phyloP scores from a whole-genome alignment of 2,888 invertebrate species.

The Piscicola geometra region DNA sequence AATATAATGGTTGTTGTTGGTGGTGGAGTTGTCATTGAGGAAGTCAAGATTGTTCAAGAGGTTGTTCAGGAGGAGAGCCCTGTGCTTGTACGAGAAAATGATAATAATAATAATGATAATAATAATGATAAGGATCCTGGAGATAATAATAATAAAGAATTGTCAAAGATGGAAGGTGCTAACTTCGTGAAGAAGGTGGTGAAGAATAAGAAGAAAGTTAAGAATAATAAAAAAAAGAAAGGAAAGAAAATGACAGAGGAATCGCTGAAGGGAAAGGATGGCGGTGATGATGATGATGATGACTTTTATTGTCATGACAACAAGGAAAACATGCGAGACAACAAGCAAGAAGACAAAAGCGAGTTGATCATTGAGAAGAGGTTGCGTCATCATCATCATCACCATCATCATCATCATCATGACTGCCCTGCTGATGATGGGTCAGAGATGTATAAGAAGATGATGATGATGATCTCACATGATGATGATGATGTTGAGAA shows the following conservation, averaged over 20 bases:
- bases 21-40: no score
- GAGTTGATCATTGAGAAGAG: no score
- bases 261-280: neutral
- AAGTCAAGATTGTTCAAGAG: no score
- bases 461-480: neutral
- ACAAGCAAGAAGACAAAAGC: neutral
- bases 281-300: no score
- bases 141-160: neutral
- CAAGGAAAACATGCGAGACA: neutral
- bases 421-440: neutral
- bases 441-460: neutral
- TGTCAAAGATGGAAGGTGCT: neutral
- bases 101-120: neutral
- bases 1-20: no score
- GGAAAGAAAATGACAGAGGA: neutral
- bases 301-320: no score
- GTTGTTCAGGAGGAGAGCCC: no score
- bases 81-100: no score
- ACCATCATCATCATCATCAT: no score
- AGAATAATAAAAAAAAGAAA: neutral
- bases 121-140: neutral
- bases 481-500: neutral
- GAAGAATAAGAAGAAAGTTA: neutral
- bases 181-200: neutral
- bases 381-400: no score